Evolutionary conservation across 2,888 invertebrate genomes (phyloP).

Genomic region (Itoplectis maculator): DNA sequence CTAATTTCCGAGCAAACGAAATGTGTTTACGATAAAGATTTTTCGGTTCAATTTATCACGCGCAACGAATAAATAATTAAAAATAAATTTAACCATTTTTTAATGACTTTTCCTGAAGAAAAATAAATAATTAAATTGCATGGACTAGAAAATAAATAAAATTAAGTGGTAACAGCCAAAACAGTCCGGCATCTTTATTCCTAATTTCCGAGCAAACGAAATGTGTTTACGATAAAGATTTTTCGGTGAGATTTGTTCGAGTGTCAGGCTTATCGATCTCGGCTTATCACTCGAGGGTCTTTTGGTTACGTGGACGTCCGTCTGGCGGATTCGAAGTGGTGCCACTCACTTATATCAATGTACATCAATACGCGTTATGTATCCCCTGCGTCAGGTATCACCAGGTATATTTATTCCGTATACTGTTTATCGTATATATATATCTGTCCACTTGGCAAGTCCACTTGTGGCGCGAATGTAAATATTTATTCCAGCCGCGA

Average conservation of each 20-base stretch:
- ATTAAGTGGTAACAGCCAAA: too few species aligned
- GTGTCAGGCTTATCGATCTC: conserved; percentile 37
- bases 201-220: neutral
- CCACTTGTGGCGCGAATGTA: conserved; percentile 23
- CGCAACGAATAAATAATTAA: too few species aligned
- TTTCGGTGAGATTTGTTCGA: neutral
- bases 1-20: neutral
- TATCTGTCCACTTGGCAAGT: conserved; percentile 13
- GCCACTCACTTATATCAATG: conserved; percentile 4
- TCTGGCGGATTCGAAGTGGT: neutral
- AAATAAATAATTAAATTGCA: too few species aligned
- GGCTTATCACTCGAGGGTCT: conserved; percentile 11
- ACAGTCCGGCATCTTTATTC: too few species aligned
- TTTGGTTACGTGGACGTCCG: conserved; percentile 29
- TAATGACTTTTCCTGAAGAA: too few species aligned
- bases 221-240: neutral
- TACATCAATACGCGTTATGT: conserved; percentile 3
- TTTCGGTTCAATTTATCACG: neutral
- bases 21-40: neutral
- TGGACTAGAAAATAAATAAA: too few species aligned
- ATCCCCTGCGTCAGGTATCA: conserved; percentile 5
- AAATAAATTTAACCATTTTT: too few species aligned
- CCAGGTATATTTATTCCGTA: conserved; percentile 31
- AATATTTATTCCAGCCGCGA: conserved; percentile 25
- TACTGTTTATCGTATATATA: conserved; percentile 10